These are phyloP conservation scores for Thryonomys swinderianus DNA, from an alignment of 2,113 vertebrate species.

Conservation along the genomic window DNA sequence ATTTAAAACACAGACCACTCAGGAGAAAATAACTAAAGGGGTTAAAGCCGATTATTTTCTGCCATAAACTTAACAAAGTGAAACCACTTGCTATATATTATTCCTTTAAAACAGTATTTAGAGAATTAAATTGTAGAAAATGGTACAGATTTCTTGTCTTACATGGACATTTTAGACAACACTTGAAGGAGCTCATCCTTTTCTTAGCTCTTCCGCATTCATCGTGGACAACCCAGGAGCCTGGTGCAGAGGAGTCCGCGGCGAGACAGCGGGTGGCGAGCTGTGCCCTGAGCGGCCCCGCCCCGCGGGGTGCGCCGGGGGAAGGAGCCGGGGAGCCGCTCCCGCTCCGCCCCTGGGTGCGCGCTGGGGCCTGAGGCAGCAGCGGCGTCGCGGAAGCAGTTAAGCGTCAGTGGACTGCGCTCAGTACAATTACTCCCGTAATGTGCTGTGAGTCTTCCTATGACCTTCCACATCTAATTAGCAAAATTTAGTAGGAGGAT, in stretches of 20 bases:
- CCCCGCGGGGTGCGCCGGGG: too few species aligned
- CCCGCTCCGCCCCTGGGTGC: conserved; percentile 46
- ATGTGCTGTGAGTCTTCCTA: conserved; percentile 73
- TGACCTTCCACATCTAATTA: conserved; percentile 79
- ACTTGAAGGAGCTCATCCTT: not conserved
- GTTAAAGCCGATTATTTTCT: not conserved
- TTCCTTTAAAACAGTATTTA: not conserved
- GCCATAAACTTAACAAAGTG: not conserved
- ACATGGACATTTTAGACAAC: not conserved
- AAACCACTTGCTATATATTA: not conserved
- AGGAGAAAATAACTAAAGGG: not conserved
- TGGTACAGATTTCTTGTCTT: not conserved
- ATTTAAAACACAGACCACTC: not conserved
- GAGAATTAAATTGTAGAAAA: not conserved
- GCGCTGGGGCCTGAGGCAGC: conserved; percentile 48
- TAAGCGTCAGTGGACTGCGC: conserved; percentile 75
- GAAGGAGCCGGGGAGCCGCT: conserved; percentile 19
- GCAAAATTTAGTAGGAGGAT: conserved; percentile 70
- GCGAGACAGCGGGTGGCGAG: too few species aligned
- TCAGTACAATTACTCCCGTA: conserved; percentile 71
- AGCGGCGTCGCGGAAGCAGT: conserved; percentile 72
- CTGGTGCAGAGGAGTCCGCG: conserved; percentile 3
- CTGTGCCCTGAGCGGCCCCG: too few species aligned
- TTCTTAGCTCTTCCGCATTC: conserved; percentile 4
- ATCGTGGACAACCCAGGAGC: not conserved